A percentile compares a stretch with the other conserved stretches of the same genome.
These are phyloP conservation scores for Coregonus clupeaformis DNA, from an alignment of 2,113 vertebrate genomes.

Conservation along the genomic window DNA sequence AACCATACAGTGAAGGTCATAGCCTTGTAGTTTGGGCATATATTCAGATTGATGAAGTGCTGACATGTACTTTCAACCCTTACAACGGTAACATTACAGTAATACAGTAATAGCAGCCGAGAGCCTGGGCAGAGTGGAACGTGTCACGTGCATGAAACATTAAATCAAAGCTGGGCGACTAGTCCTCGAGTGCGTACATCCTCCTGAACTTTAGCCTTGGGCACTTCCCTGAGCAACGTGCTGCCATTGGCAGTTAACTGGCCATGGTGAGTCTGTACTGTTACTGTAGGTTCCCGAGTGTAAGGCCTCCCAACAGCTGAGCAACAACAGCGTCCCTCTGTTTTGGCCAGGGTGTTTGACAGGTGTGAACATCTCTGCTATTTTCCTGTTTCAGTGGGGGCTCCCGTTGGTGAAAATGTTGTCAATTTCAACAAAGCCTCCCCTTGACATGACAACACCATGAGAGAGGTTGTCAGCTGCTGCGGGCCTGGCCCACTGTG, in stretches of 20 bases:
- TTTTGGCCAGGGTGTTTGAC: conserved; percentile 27
- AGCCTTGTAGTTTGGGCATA: background rate
- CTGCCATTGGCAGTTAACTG: conserved; percentile 8
- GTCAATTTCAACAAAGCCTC: conserved; percentile 14
- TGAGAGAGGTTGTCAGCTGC: conserved; percentile 27
- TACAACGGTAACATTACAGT: conserved; percentile 6
- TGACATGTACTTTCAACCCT: conserved; percentile 17
- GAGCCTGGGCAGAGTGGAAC: background rate
- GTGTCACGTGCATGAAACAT: conserved; percentile 7
- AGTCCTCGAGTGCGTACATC: background rate
- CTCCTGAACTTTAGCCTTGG: background rate
- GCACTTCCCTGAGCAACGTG: background rate
- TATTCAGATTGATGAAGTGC: conserved; percentile 33
- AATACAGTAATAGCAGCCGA: background rate
- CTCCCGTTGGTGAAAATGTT: conserved; percentile 19
- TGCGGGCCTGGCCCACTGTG: background rate
- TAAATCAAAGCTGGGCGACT: background rate
- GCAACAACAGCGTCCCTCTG: background rate
- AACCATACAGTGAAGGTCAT: conserved; percentile 37
- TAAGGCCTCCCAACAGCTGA: background rate
- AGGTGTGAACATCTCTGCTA: conserved; percentile 31
- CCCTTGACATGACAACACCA: conserved; percentile 29
- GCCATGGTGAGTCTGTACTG: conserved; percentile 3
- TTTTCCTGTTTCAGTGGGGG: conserved; percentile 12
- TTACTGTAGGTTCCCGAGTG: background rate